A percentile compares a stretch with the other conserved stretches of the same genome.
Conservation (phyloP, 2,113 vertebrate species). For the Callospermophilus lateralis region DNA sequence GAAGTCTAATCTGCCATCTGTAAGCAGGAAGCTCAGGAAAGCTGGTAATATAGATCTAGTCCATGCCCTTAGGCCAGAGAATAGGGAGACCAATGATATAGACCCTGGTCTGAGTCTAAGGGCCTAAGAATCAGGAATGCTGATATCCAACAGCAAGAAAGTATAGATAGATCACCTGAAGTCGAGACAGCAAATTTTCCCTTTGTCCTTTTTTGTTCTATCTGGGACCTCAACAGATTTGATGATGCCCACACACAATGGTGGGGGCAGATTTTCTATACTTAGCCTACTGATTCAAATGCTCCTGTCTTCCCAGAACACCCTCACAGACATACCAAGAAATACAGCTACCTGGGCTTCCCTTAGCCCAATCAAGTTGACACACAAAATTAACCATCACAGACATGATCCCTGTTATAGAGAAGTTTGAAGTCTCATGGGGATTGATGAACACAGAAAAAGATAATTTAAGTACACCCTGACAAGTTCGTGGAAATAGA, state of each 20-base stretch:
- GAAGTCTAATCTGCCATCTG: neutral
- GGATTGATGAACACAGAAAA: constrained; percentile 37
- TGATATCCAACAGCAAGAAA: neutral
- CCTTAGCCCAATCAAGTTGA: neutral
- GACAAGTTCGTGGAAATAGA: constrained; percentile 35
- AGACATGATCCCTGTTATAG: neutral
- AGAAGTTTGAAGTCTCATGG: neutral
- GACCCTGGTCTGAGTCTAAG: neutral
- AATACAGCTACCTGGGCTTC: neutral
- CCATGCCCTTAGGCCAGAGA: neutral
- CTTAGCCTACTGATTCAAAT: neutral
- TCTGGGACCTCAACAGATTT: neutral
- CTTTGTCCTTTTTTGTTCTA: neutral
- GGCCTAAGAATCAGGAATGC: neutral
- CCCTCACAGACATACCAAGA: neutral
- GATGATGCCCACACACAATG: neutral
- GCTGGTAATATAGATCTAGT: neutral
- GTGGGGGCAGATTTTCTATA: neutral
- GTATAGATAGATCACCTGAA: neutral
- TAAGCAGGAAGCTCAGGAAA: neutral
- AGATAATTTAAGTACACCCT: constrained; percentile 35
- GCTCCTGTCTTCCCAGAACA: neutral
- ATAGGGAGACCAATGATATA: neutral
- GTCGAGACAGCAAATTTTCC: neutral
- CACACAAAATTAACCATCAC: neutral